Conservation (phyloP, 2,113 vertebrate species). For the Callorhinus ursinus region DNA sequence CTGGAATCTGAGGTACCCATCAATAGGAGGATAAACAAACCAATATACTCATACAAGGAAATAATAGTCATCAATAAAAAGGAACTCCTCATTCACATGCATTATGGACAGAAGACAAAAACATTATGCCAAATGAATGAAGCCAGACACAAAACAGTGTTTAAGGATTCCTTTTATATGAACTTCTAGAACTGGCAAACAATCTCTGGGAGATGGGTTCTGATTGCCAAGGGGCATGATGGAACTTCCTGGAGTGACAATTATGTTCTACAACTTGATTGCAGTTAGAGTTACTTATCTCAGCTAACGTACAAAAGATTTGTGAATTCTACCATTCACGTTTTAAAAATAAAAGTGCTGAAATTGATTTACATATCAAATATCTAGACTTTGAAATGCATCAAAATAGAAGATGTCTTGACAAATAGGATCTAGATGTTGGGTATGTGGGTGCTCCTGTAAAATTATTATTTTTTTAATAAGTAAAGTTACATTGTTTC, state of each 20-base stretch:
- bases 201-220: neutral
- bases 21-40: neutral
- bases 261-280: neutral
- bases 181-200: neutral
- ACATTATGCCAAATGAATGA: neutral
- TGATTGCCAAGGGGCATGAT: neutral
- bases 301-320: neutral
- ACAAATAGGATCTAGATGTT: neutral
- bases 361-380: neutral
- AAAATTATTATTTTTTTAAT: neutral
- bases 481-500: neutral
- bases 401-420: neutral
- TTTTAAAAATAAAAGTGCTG: slow-evolving; percentile 16
- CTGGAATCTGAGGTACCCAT: neutral
- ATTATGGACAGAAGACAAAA: neutral
- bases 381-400: neutral
- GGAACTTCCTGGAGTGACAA: neutral
- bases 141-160: neutral
- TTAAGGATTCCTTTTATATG: neutral
- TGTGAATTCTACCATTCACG: neutral
- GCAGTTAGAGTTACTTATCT: neutral
- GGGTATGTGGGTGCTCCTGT: neutral
- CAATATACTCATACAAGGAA: neutral
- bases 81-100: neutral
- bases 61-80: neutral